These are phyloP conservation scores for Notolepis coatsorum DNA, from an alignment of 2,797 vertebrate species.

Conservation along the genomic window DNA sequence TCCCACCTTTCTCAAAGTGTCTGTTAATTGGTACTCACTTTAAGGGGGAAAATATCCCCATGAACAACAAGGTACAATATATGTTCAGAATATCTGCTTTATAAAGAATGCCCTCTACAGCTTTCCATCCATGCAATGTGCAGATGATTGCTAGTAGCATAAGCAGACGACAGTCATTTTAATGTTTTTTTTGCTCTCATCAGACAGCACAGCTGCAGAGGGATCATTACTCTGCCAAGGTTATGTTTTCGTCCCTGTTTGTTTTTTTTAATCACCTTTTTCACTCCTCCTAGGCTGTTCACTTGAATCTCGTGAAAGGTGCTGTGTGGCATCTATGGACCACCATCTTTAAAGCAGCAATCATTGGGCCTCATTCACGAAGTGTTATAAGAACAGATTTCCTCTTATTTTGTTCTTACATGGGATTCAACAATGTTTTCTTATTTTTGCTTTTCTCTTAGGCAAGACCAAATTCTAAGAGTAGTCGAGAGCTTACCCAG, in stretches of 20 bases:
- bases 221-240: not conserved
- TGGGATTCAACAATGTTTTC: too few relatives aligned
- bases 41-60: conserved; percentile 58
- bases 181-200: conserved; percentile 37
- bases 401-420: too few relatives aligned
- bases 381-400: too few relatives aligned
- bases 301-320: too few relatives aligned
- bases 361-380: too few relatives aligned
- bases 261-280: not conserved
- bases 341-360: too few relatives aligned
- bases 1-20: conserved; percentile 34
- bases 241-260: not conserved
- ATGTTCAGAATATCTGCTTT: conserved; percentile 80
- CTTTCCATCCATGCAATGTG: conserved; percentile 58
- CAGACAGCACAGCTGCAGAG: conserved; percentile 42
- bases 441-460: too few relatives aligned
- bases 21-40: conserved; percentile 80
- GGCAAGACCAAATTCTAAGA: too few relatives aligned
- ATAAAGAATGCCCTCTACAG: conserved; percentile 74
- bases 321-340: too few relatives aligned
- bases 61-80: conserved; percentile 74
- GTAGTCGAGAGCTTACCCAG: too few relatives aligned
- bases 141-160: conserved; percentile 72
- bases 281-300: conserved; percentile 31
- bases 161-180: too few relatives aligned